Conservation (phyloP, 2,888 invertebrate species). For the Carcina quercana region DNA sequence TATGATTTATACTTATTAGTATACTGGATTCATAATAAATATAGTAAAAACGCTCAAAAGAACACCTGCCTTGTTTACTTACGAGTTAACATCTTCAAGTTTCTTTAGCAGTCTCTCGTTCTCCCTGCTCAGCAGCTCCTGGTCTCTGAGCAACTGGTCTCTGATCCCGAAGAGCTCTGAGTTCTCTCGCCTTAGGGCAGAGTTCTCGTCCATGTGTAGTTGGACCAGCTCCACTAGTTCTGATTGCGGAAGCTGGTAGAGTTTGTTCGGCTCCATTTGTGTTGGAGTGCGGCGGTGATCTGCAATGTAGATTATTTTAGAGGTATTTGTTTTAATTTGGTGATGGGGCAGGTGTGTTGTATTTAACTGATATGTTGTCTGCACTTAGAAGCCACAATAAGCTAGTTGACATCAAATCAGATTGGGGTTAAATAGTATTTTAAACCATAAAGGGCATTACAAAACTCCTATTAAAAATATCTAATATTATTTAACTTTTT, state of each 20-base stretch:
- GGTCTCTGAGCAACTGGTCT: conserved; percentile 89
- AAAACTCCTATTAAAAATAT: no score
- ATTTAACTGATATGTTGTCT: no score
- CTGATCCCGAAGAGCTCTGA: conserved; percentile 86
- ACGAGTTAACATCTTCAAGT: conserved; percentile 91
- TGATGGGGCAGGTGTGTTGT: no score
- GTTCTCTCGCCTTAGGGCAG: conserved; percentile 87
- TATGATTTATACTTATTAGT: not conserved
- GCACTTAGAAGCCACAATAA: no score
- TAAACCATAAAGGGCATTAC: no score
- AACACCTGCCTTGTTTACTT: conserved; percentile 48
- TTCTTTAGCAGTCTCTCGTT: conserved; percentile 92
- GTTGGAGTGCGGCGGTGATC: conserved; percentile 68
- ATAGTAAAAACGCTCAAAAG: not conserved
- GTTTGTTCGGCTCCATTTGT: conserved; percentile 80
- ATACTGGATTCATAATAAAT: not conserved
- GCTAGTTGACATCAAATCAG: no score
- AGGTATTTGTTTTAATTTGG: no score
- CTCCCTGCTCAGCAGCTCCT: conserved; percentile 91
- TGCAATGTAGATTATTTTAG: no score
- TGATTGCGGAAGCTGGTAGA: conserved; percentile 82
- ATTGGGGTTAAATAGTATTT: no score
- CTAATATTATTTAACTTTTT: no score
- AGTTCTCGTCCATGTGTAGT: conserved; percentile 89
- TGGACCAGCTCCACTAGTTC: conserved; percentile 89